Evolutionary conservation across 2,113 vertebrate species (phyloP), one percentile per base, ranked within the genome.

Genomic region (Labrus mixtus): DNA sequence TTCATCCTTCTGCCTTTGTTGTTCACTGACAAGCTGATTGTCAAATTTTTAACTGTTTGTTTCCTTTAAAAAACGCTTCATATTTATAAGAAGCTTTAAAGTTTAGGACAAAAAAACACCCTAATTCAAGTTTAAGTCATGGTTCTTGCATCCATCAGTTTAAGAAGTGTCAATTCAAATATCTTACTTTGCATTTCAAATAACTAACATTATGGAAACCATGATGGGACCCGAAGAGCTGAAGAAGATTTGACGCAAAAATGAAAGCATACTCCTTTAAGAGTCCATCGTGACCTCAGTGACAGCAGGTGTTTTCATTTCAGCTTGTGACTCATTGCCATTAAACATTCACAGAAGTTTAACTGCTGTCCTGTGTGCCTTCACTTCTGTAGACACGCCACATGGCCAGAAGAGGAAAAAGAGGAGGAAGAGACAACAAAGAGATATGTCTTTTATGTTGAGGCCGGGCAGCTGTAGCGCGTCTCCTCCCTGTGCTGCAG

Each of bases 251-350:
- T 16, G 9, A 23, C 1, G 9, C 13, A 4, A 23, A 8, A 41
- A 41, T 0, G 0, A 13, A 22, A 20, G 17, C 19, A 20, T 22
- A 0, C 17, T 25, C n/a, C 13, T 22, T 8, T 9, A 23, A 22
- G 12, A 19, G 7, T 60, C 37, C 3, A 2, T 9, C 8, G 23
- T 1, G 8, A 7, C 37, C 59, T 43, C 59, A 23, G 39, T 33
- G 29, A 3, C 61, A 23, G 64, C 63, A 53, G 64, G 66, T 57
- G 67, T 60, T 37, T 51, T 51, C 7, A 19, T 19, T 23, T 43
- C 19, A 13, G 13, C 39, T 11, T 48, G 46, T 51, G 29, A 17
- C 41, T 29, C 22, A 25, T 46, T 5, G 29, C 22, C n/a, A 39
- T 67, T 54, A 60, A 70, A 46, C 45, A 54, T 36, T 46, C 6